phyloP scores from a whole-genome alignment of 2,888 invertebrate genomes.

The Noctua janthe region DNA sequence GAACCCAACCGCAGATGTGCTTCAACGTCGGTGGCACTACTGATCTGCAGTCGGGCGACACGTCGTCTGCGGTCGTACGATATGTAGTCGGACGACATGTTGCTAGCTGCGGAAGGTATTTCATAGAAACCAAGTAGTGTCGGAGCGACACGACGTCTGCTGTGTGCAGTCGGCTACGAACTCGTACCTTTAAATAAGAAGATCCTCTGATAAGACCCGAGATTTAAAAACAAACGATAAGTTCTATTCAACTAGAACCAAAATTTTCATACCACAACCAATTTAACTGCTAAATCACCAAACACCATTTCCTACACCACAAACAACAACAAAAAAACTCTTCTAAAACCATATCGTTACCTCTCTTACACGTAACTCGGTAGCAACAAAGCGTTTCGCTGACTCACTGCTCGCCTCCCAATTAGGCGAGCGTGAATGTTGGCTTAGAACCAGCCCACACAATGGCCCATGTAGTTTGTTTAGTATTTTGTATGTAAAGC shows the following conservation, averaged over 20 bases:
- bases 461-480: constrained; percentile 57
- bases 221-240: background rate
- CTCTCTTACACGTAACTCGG: constrained; percentile 58
- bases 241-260: background rate
- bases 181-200: background rate
- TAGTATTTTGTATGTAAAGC: constrained; percentile 45
- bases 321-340: constrained; percentile 14
- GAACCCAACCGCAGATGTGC: too few relatives aligned
- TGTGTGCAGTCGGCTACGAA: too few relatives aligned
- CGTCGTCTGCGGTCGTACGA: too few relatives aligned
- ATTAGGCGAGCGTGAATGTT: constrained; percentile 64
- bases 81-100: too few relatives aligned
- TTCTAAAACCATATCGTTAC: constrained; percentile 60
- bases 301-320: background rate
- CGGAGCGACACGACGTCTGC: too few relatives aligned
- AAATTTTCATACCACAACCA: background rate
- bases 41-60: too few relatives aligned
- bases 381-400: constrained; percentile 65
- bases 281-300: constrained; percentile 12
- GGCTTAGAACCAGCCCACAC: constrained; percentile 58
- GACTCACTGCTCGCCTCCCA: constrained; percentile 64
- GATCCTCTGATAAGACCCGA: background rate
- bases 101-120: too few relatives aligned
- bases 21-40: too few relatives aligned
- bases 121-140: too few relatives aligned